Evolutionary conservation across 1,140 invertebrate species (phyloP).

Genomic region (Euura lappo): DNA sequence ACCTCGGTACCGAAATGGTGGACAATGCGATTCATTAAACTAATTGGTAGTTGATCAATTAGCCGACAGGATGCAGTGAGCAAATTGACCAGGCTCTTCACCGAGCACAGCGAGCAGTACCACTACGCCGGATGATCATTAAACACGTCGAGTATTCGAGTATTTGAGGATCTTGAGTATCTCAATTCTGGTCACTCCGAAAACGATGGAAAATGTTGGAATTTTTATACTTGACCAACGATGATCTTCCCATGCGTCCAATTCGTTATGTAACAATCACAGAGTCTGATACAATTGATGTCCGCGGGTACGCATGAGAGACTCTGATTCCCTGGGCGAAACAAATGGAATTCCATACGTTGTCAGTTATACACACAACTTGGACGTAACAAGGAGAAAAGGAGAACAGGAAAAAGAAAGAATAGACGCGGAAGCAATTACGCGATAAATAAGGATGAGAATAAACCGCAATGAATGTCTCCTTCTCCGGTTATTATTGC

Average conservation of each 20-base stretch:
- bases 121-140: too few species aligned
- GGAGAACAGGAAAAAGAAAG: too few species aligned
- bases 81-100: background rate
- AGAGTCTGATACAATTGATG: too few species aligned
- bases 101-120: background rate
- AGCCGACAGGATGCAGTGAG: background rate
- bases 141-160: too few species aligned
- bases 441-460: constrained; percentile 4
- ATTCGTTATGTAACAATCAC: too few species aligned
- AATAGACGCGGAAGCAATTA: background rate
- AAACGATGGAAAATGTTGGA: too few species aligned
- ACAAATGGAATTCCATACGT: background rate
- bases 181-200: too few species aligned
- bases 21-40: constrained; percentile 3
- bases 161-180: too few species aligned
- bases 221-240: too few species aligned
- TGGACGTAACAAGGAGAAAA: too few species aligned
- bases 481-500: background rate
- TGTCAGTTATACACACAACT: too few species aligned
- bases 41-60: constrained; percentile 6
- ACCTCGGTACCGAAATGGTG: background rate
- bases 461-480: background rate
- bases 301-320: background rate
- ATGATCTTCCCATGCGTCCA: too few species aligned
- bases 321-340: background rate